These are phyloP conservation scores for Gandaritis pyraliata DNA, from an alignment of 2,888 invertebrate species.

Conservation along the genomic window DNA sequence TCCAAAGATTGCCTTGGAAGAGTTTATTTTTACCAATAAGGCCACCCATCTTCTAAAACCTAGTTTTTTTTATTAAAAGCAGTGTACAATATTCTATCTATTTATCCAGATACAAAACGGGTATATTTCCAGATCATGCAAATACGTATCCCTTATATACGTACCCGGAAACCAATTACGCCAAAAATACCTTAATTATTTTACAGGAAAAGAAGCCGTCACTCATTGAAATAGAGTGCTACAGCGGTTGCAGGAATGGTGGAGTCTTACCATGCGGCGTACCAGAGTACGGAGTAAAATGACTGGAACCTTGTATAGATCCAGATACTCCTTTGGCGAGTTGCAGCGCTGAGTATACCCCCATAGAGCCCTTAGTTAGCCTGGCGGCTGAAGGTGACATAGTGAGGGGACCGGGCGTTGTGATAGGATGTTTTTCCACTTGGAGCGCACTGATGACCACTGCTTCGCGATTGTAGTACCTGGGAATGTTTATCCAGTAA, in stretches of 20 bases:
- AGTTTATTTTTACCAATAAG: too few species aligned
- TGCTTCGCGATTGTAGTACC: slow-evolving; percentile 96
- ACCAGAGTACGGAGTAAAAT: slow-evolving; percentile 88
- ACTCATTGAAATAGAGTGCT: not conserved
- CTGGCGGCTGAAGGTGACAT: slow-evolving; percentile 87
- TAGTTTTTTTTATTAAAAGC: too few species aligned
- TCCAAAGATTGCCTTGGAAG: too few species aligned
- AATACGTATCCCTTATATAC: too few species aligned
- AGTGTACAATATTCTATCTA: too few species aligned
- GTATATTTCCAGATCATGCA: too few species aligned
- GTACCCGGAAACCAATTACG: too few species aligned
- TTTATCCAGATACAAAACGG: too few species aligned
- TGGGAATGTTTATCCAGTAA: slow-evolving; percentile 55
- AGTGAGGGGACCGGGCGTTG: slow-evolving; percentile 92
- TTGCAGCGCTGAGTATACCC: slow-evolving; percentile 79
- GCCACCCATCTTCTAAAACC: too few species aligned
- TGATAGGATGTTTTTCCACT: slow-evolving; percentile 96
- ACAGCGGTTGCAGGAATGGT: not conserved
- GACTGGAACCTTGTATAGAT: slow-evolving; percentile 80
- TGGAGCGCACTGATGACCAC: slow-evolving; percentile 96
- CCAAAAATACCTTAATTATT: too few species aligned
- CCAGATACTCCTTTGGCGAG: slow-evolving; percentile 78
- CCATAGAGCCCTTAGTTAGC: slow-evolving; percentile 79
- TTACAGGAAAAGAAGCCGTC: too few species aligned
- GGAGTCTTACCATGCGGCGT: slow-evolving; percentile 72